Evolutionary conservation across 2,888 invertebrate species (phyloP).

Genomic region (Myopa testacea): DNA sequence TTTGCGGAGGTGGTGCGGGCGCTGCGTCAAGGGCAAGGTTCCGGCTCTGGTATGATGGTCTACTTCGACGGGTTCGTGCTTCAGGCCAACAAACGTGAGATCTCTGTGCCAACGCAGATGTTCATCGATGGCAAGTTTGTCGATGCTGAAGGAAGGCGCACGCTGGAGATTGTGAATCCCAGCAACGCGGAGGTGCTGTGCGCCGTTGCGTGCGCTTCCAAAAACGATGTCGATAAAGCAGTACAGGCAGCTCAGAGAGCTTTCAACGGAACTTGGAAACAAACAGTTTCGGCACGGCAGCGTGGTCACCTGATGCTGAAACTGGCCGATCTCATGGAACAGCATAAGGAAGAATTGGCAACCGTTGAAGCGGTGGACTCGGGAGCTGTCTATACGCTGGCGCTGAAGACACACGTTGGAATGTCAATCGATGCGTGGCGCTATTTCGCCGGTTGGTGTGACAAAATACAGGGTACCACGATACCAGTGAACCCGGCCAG

Average conservation of each 20-base stretch:
- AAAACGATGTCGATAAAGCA: constrained; percentile 86
- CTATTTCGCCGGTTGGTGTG: constrained; percentile 97
- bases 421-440: constrained; percentile 98
- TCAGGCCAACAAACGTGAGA: constrained; percentile 83
- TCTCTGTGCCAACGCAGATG: constrained; percentile 89
- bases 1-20: constrained; percentile 75
- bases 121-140: constrained; percentile 93
- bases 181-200: constrained; percentile 85
- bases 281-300: constrained; percentile 87
- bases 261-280: constrained; percentile 94
- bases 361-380: constrained; percentile 94
- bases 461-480: constrained; percentile 92
- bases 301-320: constrained; percentile 86
- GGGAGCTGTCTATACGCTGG: constrained; percentile 96
- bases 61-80: constrained; percentile 80
- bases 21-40: constrained; percentile 72
- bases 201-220: constrained; percentile 78
- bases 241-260: constrained; percentile 89
- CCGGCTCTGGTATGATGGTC: constrained; percentile 68
- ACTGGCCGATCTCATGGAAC: constrained; percentile 94
- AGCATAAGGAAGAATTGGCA: constrained; percentile 93
- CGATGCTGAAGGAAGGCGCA: constrained; percentile 77
- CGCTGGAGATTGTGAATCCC: constrained; percentile 82
- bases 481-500: constrained; percentile 93
- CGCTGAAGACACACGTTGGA: constrained; percentile 95